Conservation (phyloP, 2,888 invertebrate genomes). For the Poecilus cupreus region DNA sequence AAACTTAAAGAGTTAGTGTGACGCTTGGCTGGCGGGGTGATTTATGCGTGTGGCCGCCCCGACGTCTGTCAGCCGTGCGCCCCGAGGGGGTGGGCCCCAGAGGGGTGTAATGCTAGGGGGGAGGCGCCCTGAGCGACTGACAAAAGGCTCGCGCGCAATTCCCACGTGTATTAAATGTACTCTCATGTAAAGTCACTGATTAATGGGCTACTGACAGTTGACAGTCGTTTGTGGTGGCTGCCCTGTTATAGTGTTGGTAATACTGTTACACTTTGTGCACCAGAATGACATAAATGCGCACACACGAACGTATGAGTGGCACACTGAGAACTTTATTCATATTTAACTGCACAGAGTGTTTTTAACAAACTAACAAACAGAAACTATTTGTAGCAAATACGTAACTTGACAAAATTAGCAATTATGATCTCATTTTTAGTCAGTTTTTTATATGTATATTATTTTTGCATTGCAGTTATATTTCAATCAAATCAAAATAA, state of each 20-base stretch:
- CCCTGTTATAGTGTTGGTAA: conserved; percentile 8
- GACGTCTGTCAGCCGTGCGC: not conserved
- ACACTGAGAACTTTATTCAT: no score
- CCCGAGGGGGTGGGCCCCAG: not conserved
- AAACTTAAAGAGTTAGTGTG: not conserved
- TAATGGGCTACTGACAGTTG: conserved; percentile 59
- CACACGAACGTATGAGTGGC: no score
- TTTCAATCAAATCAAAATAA: no score
- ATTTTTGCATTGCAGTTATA: no score
- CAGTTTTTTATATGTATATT: no score
- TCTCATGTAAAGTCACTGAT: conserved; percentile 59
- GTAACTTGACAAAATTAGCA: no score
- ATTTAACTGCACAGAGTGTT: no score
- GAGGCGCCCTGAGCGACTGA: conserved; percentile 25
- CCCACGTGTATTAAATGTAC: conserved; percentile 60
- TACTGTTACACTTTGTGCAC: conserved; percentile 13
- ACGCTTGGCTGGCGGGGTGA: not conserved
- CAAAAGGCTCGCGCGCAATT: conserved; percentile 41
- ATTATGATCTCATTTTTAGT: no score
- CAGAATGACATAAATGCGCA: not conserved
- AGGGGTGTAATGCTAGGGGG: conserved; percentile 21
- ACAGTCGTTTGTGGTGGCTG: conserved; percentile 55
- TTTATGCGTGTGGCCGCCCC: not conserved
- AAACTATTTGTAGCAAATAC: no score
- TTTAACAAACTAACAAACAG: no score